Percentiles rank a stretch among this genome's conserved stretches.
phyloP scores from a whole-genome alignment of 2,113 vertebrate genomes.

The Paracanthobrama guichenoti region DNA sequence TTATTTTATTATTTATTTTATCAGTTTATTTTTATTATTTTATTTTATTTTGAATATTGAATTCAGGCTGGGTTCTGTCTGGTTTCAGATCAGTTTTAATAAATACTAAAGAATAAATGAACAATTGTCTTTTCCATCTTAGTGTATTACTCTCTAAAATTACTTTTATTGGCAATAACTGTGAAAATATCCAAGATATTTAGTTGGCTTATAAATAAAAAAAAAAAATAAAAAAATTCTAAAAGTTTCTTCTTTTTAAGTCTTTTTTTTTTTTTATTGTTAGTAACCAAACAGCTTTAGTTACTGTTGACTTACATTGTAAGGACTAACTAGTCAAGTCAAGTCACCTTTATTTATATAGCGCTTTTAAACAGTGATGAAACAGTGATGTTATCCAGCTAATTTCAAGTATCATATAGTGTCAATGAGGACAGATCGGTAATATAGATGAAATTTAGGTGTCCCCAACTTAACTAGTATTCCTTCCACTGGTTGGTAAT shows the following conservation, averaged over 20 bases:
- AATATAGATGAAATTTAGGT: too few species aligned
- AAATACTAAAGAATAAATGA: neutral
- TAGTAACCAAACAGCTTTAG: neutral
- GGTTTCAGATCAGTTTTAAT: neutral
- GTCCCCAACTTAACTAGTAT: too few species aligned
- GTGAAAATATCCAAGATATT: neutral
- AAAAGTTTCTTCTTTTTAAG: neutral
- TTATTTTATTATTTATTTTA: too few species aligned
- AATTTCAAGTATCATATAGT: too few species aligned
- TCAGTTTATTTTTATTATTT: neutral
- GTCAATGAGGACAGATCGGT: too few species aligned
- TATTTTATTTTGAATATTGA: neutral
- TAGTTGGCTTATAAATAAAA: neutral
- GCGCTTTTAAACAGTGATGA: too few species aligned
- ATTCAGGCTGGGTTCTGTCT: neutral
- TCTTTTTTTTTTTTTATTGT: too few species aligned
- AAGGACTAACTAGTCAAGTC: slow-evolving; percentile 12
- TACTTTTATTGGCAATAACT: neutral
- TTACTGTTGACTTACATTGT: too few species aligned
- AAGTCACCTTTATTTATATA: too few species aligned
- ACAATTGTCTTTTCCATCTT: neutral
- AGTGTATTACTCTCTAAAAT: neutral
- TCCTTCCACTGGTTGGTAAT: slow-evolving; percentile 56
- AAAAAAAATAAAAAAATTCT: neutral
- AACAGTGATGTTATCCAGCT: too few species aligned